Evolutionary conservation across 2,113 vertebrate species (phyloP).

Genomic region (Fukomys damarensis): DNA sequence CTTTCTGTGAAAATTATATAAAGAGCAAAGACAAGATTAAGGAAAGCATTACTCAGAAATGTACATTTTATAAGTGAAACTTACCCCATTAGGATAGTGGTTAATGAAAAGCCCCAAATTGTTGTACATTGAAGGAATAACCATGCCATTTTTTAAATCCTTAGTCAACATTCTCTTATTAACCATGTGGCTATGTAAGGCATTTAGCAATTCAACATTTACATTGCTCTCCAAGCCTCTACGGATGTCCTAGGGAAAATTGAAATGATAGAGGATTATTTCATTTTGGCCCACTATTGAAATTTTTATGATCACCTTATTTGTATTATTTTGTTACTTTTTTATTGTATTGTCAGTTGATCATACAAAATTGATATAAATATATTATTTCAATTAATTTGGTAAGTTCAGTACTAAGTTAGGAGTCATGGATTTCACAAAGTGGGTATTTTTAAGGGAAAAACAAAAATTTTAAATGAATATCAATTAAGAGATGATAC

Average conservation of each 20-base stretch:
- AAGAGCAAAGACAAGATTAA: neutral
- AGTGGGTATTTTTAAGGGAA: neutral
- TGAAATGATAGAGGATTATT: slow-evolving; percentile 15
- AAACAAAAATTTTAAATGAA: neutral
- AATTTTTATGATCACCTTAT: neutral
- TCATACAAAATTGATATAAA: neutral
- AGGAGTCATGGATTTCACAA: neutral
- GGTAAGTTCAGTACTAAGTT: neutral
- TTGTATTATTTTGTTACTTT: neutral
- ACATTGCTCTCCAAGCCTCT: slow-evolving; percentile 94
- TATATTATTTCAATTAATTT: neutral
- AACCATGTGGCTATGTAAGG: slow-evolving; percentile 96
- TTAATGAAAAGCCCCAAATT: slow-evolving; percentile 93
- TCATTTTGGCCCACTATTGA: neutral
- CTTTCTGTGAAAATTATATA: neutral
- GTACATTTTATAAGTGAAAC: slow-evolving; percentile 67
- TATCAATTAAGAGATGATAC: neutral
- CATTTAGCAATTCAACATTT: slow-evolving; percentile 96
- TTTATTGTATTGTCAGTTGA: neutral
- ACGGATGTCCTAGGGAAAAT: slow-evolving; percentile 86
- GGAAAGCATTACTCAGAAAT: neutral
- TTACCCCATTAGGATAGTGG: slow-evolving; percentile 97
- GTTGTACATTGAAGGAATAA: slow-evolving; percentile 94
- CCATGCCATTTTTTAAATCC: slow-evolving; percentile 95
- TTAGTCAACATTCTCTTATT: slow-evolving; percentile 96